Base-by-base conservation (phyloP, 2,113 vertebrate genomes). In the Lathamus discolor region DNA sequence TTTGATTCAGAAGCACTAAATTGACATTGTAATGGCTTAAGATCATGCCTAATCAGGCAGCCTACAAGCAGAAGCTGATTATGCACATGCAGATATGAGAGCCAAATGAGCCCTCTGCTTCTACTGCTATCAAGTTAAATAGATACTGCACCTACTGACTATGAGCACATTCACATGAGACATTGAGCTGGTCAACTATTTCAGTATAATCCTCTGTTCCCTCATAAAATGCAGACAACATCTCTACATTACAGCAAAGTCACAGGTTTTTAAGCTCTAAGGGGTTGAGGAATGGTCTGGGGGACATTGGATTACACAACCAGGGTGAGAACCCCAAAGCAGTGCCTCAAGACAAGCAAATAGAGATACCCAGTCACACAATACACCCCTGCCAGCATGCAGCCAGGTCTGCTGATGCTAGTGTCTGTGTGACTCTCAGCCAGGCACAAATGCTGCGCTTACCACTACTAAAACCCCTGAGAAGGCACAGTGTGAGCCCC, bases 341-440 rank as follows among this genome's bases (percentile, higher is more conserved):
- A n/a, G 41, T 29, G 37, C 61, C 51, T 14, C 29, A n/a, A 37
- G 35, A 39, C 25, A 54, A 73, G 22, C 1, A 5, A 86, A 49
- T 1, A 46, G 48, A 79, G 55, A 35, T 4, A 67, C 1, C 9
- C 24, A 48, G 29, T 33, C 23, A 63, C 37, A 41, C 12, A 63
- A 37, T 28, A 48, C 33, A 49, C 0, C 2, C 10, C 43, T 41
- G 24, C 35, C 51, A 1, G 4, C 0, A 0, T 17, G 44, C 35
- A 70, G 54, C 55, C 41, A 37, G 48, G 28, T 35, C 41, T 70
- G 75, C 59, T 41, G 49, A 74, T 49, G 46, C n/a, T 68, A 62
- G 35, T 1, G 9, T 24, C 67, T 5, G 1, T 31, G 39, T n/a
- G 52, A 74, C 49, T 37, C 23, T 68, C 0, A 7, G 61, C 13